Evolutionary conservation across 35 echinoderm and acorn worm genomes (phyloP), one percentile per base, ranked within the genome.

Genomic region (Stichopus chloronotus): DNA sequence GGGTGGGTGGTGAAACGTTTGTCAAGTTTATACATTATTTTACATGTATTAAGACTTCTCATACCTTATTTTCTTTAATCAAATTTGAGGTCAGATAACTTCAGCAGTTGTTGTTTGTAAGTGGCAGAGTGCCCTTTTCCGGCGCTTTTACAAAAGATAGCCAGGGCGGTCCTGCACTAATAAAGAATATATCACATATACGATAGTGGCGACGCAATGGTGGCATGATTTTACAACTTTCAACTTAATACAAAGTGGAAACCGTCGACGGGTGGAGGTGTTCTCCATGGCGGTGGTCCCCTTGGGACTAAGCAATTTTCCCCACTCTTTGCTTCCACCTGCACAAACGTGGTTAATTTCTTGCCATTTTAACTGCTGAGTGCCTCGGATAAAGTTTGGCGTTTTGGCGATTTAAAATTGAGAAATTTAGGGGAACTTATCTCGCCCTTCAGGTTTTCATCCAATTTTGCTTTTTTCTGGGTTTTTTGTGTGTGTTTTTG

Each of bases 321-420:
- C 59, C 87, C 30, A 22, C 21, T 52, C 4, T 5, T 6, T 69
- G 24, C 58, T 63, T 60, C 57, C 86, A 88, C 86, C 86, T 88
- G 86, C 61, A 22, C 24, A 88, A 60, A 88, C 55, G 86, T 88
- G 86, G 19, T 60, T 88, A 57, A 88, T 88, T 87, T 87, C 84
- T 87, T 87, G 84, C 84, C 84, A 19, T 81, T 81, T 81, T 63
- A 87, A 87, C 84, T 22, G 84, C 16, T 17, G 23, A 22, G 24
- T 83, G 20, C 5, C 52, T 52, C 19, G 13, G 69, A 14, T 14
- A 74, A 30, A 88, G 12, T 43, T 88, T 88, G 86, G 86, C 61
- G 61, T 88, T 88, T 88, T 88, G 86, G 61, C 86, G 58, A 58
- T 60, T 88, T 74, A 20, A 43, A 74, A 74, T 74, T 74, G 69